phyloP scores from a whole-genome alignment of 1,140 invertebrate species.

The Apis laboriosa region DNA sequence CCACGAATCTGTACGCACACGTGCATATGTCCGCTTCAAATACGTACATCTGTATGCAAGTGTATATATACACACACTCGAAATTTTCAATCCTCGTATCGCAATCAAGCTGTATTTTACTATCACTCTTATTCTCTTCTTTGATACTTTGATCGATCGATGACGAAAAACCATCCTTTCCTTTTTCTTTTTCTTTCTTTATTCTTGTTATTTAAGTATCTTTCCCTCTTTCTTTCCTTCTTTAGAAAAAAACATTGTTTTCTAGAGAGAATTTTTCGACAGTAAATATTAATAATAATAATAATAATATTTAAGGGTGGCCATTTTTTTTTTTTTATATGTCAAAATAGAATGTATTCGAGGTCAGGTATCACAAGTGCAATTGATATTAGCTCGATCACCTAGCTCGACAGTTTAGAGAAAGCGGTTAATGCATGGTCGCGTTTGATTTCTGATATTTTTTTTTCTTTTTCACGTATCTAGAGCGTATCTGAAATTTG shows the following conservation, averaged over 20 bases:
- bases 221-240: not conserved
- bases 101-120: constrained; percentile 6
- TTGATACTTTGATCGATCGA: not conserved
- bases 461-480: not conserved
- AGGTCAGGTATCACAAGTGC: too few relatives aligned
- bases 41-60: not conserved
- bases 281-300: too few relatives aligned
- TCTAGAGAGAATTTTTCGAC: too few relatives aligned
- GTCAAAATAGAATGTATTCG: not conserved
- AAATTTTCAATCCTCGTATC: not conserved
- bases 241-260: too few relatives aligned
- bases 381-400: not conserved
- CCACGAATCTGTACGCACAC: not conserved
- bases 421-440: constrained; percentile 29
- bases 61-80: not conserved
- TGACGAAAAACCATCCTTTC: not conserved
- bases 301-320: too few relatives aligned
- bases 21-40: constrained; percentile 16
- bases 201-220: not conserved
- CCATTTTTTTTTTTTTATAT: too few relatives aligned
- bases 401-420: not conserved
- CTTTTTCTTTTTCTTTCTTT: not conserved
- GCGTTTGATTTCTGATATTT: constrained; percentile 19
- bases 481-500: constrained; percentile 41
- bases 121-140: not conserved